Evolutionary conservation across 2,797 vertebrate species (phyloP).

Genomic region (Ataeniobius toweri): DNA sequence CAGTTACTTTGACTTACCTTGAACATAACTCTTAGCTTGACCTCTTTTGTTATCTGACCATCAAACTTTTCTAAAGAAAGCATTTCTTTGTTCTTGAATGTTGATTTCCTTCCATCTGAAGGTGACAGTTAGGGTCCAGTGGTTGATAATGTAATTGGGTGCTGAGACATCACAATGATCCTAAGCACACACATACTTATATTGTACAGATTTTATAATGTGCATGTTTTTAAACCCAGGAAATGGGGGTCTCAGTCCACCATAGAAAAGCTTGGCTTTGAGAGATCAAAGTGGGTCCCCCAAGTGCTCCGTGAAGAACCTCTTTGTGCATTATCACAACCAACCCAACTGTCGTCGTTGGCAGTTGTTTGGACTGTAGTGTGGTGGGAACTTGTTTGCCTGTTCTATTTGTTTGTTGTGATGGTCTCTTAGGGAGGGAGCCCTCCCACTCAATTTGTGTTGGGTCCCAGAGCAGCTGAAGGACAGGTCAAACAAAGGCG

Average conservation of each 20-base stretch:
- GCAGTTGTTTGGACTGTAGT: constrained; percentile 66
- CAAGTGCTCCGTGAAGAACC: constrained; percentile 59
- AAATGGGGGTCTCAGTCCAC: constrained; percentile 25
- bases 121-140: background rate
- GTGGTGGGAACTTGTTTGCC: constrained; percentile 76
- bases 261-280: constrained; percentile 40
- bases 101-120: background rate
- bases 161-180: background rate
- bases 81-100: background rate
- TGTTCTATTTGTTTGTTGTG: constrained; percentile 73
- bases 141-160: background rate
- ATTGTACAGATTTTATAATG: constrained; percentile 1
- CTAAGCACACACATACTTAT: background rate
- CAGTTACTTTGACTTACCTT: background rate
- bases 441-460: constrained; percentile 68
- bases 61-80: background rate
- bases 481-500: constrained; percentile 74
- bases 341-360: constrained; percentile 68
- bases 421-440: constrained; percentile 53
- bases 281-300: constrained; percentile 41
- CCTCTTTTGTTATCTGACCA: background rate
- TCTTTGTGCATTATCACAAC: constrained; percentile 70
- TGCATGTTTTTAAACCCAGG: constrained; percentile 5
- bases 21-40: too few relatives aligned
- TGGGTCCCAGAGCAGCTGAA: constrained; percentile 62